A percentile compares a stretch with the other conserved stretches of the same genome.
These are phyloP conservation scores for Machimus atricapillus DNA, from an alignment of 2,888 invertebrate genomes.

Conservation along the genomic window DNA sequence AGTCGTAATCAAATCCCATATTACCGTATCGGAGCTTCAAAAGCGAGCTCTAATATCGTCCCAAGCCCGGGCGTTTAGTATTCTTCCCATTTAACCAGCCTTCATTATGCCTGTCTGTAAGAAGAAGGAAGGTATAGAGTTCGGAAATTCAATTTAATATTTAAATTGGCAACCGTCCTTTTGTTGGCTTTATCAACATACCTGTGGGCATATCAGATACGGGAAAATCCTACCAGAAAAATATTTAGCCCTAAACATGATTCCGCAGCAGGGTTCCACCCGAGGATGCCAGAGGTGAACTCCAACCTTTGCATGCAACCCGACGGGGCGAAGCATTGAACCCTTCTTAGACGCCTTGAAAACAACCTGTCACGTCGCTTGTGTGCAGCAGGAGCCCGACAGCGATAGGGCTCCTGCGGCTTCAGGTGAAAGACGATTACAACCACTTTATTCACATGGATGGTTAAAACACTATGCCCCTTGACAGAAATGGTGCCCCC, in stretches of 20 bases:
- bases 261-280: background rate
- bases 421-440: too few species aligned
- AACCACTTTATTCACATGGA: background rate
- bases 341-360: background rate
- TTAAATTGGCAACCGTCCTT: background rate
- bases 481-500: background rate
- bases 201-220: background rate
- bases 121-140: background rate
- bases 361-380: background rate
- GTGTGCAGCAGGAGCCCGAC: background rate
- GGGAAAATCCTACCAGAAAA: background rate
- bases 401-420: background rate
- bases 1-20: background rate
- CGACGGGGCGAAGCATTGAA: background rate
- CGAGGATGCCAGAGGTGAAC: background rate
- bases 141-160: background rate
- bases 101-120: background rate
- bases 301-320: background rate
- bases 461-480: background rate
- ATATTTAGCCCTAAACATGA: background rate
- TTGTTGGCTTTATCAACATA: background rate
- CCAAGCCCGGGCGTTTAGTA: background rate
- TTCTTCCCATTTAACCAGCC: background rate
- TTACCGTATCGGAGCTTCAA: background rate
- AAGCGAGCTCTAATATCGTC: background rate